A percentile compares a stretch with the other conserved stretches of the same genome.
Evolutionary conservation across 1,140 invertebrate species (phyloP).

Genomic region (Zaprionus vittiger): DNA sequence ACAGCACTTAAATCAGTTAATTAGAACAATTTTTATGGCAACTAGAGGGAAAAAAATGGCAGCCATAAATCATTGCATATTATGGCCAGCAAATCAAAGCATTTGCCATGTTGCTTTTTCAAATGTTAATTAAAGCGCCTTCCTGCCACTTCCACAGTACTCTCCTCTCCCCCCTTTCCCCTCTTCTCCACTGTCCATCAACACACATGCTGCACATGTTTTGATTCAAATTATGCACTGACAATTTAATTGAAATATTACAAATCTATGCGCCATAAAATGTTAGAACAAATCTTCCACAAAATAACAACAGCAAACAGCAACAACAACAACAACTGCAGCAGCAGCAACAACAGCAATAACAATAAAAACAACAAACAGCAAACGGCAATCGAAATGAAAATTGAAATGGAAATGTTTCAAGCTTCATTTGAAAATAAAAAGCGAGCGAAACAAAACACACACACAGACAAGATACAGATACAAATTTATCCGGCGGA

Average conservation of each 20-base stretch:
- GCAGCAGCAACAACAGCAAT: slow-evolving; percentile 50
- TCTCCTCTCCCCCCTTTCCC: not conserved
- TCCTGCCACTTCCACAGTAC: not conserved
- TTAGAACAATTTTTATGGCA: not conserved
- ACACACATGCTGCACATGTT: slow-evolving; percentile 5
- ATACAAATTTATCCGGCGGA: slow-evolving; percentile 73
- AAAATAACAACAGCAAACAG: slow-evolving; percentile 50
- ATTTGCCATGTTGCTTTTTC: slow-evolving; percentile 3
- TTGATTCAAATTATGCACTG: slow-evolving; percentile 64
- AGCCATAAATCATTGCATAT: slow-evolving; percentile 4
- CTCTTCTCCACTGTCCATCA: not conserved
- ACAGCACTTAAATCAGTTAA: slow-evolving; percentile 6
- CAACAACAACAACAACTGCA: slow-evolving; percentile 43
- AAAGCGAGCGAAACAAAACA: slow-evolving; percentile 19
- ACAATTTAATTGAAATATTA: slow-evolving; percentile 82
- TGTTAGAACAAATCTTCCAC: slow-evolving; percentile 75
- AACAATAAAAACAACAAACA: slow-evolving; percentile 56
- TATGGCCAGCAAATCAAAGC: slow-evolving; percentile 5
- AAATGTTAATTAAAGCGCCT: slow-evolving; percentile 7
- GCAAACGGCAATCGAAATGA: slow-evolving; percentile 43
- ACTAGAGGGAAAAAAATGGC: not conserved
- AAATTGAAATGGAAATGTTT: slow-evolving; percentile 69
- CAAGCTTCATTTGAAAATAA: slow-evolving; percentile 80
- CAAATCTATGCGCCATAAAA: slow-evolving; percentile 76
- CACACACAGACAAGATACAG: not conserved